A percentile compares a stretch with the other conserved stretches of the same genome.
phyloP scores from a whole-genome alignment of 2,113 vertebrate species.

The Silurus glanis region DNA sequence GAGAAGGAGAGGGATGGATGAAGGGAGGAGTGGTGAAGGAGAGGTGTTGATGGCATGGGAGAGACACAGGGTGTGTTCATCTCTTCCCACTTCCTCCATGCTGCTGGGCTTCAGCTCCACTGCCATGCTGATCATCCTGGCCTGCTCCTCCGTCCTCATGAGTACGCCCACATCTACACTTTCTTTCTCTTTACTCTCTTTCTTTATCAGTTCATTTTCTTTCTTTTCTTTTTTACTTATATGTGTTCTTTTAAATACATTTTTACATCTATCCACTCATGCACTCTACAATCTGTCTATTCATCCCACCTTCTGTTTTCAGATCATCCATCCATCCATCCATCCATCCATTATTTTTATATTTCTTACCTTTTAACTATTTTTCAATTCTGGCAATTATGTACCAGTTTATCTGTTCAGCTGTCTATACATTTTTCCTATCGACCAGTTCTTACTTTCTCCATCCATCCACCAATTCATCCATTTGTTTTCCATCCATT shows the following conservation, averaged over 20 bases:
- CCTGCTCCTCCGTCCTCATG: constrained; percentile 80
- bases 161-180: constrained; percentile 60
- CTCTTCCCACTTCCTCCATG: constrained; percentile 66
- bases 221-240: not conserved
- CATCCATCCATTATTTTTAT: not conserved
- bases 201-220: not conserved
- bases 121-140: constrained; percentile 80
- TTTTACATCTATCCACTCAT: not conserved
- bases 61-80: constrained; percentile 66
- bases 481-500: not conserved
- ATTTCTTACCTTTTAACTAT: not conserved
- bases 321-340: not conserved
- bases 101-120: constrained; percentile 80
- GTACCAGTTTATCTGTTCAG: not conserved
- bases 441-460: not conserved
- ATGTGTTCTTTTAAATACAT: not conserved
- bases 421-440: not conserved
- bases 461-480: not conserved
- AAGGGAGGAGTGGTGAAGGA: constrained; percentile 29
- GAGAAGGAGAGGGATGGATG: constrained; percentile 59
- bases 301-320: not conserved
- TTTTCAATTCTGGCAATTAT: not conserved
- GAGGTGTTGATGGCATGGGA: constrained; percentile 62
- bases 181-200: not conserved
- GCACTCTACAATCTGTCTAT: not conserved